Percentiles rank a stretch among this genome's conserved stretches.
Conservation (phyloP, 2,888 invertebrate species). For the Julus scandinavius region DNA sequence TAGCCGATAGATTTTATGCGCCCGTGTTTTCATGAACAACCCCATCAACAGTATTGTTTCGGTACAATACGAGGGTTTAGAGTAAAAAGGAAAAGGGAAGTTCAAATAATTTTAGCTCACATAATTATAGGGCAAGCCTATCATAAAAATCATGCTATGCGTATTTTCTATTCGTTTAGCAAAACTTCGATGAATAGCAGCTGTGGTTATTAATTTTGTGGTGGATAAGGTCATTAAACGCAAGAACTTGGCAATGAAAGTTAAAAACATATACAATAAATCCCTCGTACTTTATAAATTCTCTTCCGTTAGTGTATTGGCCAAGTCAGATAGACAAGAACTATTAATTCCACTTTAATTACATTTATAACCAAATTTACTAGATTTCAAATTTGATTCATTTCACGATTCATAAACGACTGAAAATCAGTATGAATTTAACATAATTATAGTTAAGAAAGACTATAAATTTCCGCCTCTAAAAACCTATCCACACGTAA, state of each 20-base stretch:
- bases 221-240: not conserved
- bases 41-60: not conserved
- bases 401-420: too few species aligned
- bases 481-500: not conserved
- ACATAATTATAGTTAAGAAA: too few species aligned
- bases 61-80: not conserved
- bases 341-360: too few species aligned
- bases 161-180: not conserved
- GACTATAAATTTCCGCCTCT: too few species aligned
- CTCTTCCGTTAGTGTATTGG: too few species aligned
- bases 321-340: too few species aligned
- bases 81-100: not conserved
- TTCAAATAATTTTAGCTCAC: constrained; percentile 21
- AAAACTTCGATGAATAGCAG: constrained; percentile 33
- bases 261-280: not conserved
- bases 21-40: not conserved
- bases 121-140: constrained; percentile 10
- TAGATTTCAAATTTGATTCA: too few species aligned
- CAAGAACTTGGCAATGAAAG: constrained; percentile 23
- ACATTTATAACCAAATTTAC: too few species aligned
- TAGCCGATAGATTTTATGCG: not conserved
- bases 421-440: too few species aligned
- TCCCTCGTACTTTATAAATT: too few species aligned
- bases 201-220: not conserved
- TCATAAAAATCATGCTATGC: not conserved